Evolutionary conservation across 2,888 invertebrate species (phyloP).

Genomic region (Asteroscopus sphinx): DNA sequence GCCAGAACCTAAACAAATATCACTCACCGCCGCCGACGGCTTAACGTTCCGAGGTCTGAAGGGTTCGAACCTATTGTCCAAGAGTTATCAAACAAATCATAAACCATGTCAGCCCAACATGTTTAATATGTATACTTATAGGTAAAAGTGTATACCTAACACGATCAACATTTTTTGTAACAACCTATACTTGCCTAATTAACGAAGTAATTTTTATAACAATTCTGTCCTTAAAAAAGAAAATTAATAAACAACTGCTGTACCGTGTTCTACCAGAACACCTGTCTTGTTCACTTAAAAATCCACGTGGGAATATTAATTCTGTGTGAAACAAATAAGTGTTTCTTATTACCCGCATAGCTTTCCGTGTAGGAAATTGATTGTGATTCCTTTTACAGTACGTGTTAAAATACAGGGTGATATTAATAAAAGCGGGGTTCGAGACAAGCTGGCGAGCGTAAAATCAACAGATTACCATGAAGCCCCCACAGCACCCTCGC

Average conservation of each 20-base stretch:
- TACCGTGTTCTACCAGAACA: slow-evolving; percentile 38
- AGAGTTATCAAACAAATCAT: slow-evolving; percentile 59
- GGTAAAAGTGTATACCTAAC: too few species aligned
- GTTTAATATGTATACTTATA: slow-evolving; percentile 5
- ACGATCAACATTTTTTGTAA: neutral
- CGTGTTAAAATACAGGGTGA: slow-evolving; percentile 83
- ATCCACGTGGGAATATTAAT: slow-evolving; percentile 61
- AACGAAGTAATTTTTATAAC: slow-evolving; percentile 2
- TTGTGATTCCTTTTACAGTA: slow-evolving; percentile 74
- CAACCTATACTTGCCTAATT: too few species aligned
- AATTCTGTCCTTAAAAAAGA: slow-evolving; percentile 13
- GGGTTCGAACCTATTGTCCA: slow-evolving; percentile 63
- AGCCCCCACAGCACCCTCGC: slow-evolving; percentile 76
- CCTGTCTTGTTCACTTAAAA: slow-evolving; percentile 54
- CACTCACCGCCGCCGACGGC: slow-evolving; percentile 67
- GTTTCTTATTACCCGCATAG: slow-evolving; percentile 67
- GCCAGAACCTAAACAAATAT: slow-evolving; percentile 86
- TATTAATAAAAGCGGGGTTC: slow-evolving; percentile 84
- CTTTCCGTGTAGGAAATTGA: slow-evolving; percentile 64
- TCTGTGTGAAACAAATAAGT: slow-evolving; percentile 70
- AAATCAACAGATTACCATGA: slow-evolving; percentile 89
- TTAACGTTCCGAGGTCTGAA: slow-evolving; percentile 67
- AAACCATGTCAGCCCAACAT: slow-evolving; percentile 33
- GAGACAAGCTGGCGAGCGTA: slow-evolving; percentile 82
- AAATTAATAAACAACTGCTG: slow-evolving; percentile 25